Evolutionary conservation across 2,113 vertebrate genomes (phyloP), one percentile per base, ranked within the genome.

Genomic region (Laticauda laticaudata): DNA sequence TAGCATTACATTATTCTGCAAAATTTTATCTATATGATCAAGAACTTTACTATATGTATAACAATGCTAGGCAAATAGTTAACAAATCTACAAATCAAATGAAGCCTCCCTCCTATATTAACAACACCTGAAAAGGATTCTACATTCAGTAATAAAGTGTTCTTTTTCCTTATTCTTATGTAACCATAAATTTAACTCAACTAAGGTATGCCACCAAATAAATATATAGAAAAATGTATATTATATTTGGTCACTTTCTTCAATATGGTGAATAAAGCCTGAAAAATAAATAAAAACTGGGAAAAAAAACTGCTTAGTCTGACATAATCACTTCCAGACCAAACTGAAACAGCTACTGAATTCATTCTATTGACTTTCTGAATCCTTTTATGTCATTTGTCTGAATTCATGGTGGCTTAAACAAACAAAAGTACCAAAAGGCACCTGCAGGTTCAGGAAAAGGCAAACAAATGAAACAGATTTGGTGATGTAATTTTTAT

Each of bases 311-410:
- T 53, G 51, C 11, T 53, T 53, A 53, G 11, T 53, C 51, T 53
- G 51, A 53, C 51, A 95, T 92, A 95, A 95, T 88, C 94, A 59
- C 88, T 96, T 95, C 57, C 94, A 26, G 94, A 94, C 93, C 90
- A 94, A 56, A 91, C 94, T 86, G 64, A 95, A 95, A 92, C 18
- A 95, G 69, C 91, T 95, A 91, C 89, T 92, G 95, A 90, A 95
- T 91, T 92, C 92, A 81, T 54, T 34, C 43, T 91, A 95, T 97
- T 94, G 96, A 95, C 94, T 96, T 96, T 91, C 92, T 95, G 93
- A 94, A 90, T 96, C 86, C 51, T 94, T 88, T 91, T 23, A 94
- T 57, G 48, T 92, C 86, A 94, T 93, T 91, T 94, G 92, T 94
- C 90, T 90, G 75, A 96, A 95, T 94, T 90, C 92, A 93, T 20